These are phyloP conservation scores for Pteronura brasiliensis DNA, from an alignment of 2,113 vertebrate genomes.

Conservation along the genomic window DNA sequence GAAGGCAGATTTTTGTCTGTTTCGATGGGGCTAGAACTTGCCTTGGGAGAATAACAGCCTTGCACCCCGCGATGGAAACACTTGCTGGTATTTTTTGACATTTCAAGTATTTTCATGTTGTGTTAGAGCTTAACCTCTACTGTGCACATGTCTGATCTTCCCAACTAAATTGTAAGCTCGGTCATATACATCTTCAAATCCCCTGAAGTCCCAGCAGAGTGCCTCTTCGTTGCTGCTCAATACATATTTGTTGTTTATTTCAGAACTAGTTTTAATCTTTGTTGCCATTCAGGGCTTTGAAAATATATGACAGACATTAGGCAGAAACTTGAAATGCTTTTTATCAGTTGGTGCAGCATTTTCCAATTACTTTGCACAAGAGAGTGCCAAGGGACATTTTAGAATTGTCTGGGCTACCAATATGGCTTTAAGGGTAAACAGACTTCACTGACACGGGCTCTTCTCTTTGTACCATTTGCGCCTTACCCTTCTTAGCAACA, in stretches of 20 bases:
- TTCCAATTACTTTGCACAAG: conserved; percentile 54
- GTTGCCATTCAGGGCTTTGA: conserved; percentile 31
- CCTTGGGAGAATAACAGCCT: conserved; percentile 32
- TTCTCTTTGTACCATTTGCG: background rate
- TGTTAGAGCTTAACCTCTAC: conserved; percentile 36
- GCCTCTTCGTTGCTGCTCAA: conserved; percentile 11
- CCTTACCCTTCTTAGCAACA: background rate
- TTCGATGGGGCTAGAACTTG: conserved; percentile 16
- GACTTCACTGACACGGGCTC: background rate
- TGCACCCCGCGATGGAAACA: background rate
- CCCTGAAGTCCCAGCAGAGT: background rate
- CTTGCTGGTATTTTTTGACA: conserved; percentile 26
- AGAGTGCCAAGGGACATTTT: background rate
- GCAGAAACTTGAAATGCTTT: conserved; percentile 38
- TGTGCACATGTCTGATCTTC: conserved; percentile 23
- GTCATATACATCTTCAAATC: conserved; percentile 10
- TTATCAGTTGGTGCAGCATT: conserved; percentile 33
- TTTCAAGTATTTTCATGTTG: conserved; percentile 50
- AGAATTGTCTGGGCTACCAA: background rate
- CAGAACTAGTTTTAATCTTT: conserved; percentile 23
- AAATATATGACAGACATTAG: conserved; percentile 44
- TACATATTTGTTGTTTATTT: conserved; percentile 58
- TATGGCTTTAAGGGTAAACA: conserved; percentile 16
- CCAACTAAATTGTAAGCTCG: conserved; percentile 25
- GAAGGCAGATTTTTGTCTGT: background rate